phyloP scores from a whole-genome alignment of 2,888 invertebrate genomes.

The Clepsis dumicolana region DNA sequence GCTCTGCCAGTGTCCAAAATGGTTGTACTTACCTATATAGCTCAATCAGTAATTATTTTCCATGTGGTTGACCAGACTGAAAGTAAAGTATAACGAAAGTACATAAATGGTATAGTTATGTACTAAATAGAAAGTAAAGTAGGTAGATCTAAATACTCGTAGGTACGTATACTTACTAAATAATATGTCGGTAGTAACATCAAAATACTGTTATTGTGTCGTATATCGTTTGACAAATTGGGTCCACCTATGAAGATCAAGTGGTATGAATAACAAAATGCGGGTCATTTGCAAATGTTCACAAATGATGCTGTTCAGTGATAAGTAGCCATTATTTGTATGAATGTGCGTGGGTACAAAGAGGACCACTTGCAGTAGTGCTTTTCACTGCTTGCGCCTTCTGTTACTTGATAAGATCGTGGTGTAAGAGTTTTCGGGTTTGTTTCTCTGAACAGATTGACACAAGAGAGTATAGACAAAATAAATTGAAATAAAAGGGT shows the following conservation, averaged over 20 bases:
- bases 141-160: no score
- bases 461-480: background rate
- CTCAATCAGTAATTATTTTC: no score
- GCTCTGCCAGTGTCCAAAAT: no score
- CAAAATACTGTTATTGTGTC: background rate
- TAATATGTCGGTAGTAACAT: background rate
- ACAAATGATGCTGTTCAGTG: constrained; percentile 35
- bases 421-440: background rate
- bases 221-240: background rate
- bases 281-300: constrained; percentile 71
- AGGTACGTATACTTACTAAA: background rate
- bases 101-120: no score
- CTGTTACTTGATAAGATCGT: background rate
- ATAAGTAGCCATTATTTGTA: constrained; percentile 45
- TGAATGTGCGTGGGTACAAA: constrained; percentile 51
- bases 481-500: background rate
- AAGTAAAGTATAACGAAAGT: no score
- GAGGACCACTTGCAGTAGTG: constrained; percentile 46
- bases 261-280: constrained; percentile 53
- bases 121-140: no score
- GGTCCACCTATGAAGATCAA: constrained; percentile 10
- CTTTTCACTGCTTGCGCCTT: background rate
- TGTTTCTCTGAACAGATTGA: background rate
- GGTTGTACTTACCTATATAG: no score
- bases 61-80: no score